phyloP scores from a whole-genome alignment of 2,113 vertebrate genomes.

The Gulo gulo region DNA sequence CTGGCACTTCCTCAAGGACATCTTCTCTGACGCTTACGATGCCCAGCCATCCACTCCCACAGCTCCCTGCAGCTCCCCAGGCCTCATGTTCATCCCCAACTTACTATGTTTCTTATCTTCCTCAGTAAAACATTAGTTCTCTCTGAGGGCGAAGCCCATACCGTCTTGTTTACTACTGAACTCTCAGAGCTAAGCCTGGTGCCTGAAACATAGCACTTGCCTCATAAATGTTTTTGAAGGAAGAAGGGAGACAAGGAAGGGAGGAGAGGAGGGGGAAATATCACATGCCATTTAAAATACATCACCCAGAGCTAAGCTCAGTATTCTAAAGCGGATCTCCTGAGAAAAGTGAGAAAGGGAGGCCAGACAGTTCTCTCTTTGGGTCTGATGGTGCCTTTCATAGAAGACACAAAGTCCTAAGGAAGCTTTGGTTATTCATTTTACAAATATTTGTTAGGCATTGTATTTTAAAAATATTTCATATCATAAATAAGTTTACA shows the following conservation, averaged over 20 bases:
- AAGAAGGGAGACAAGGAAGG: background rate
- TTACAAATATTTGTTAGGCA: background rate
- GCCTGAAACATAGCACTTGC: background rate
- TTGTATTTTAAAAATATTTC: background rate
- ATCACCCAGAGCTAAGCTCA: background rate
- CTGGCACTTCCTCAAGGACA: background rate
- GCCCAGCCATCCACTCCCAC: background rate
- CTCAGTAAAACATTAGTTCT: background rate
- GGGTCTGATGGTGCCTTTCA: background rate
- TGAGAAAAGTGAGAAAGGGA: background rate
- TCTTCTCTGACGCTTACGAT: background rate
- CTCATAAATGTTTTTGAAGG: background rate
- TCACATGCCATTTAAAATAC: background rate
- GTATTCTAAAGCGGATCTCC: background rate
- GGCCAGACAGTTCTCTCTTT: background rate
- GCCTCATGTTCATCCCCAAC: rapidly evolving
- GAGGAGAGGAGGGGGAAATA: background rate
- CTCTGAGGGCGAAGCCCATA: background rate
- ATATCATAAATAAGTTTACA: background rate
- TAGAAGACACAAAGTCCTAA: background rate
- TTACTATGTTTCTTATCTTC: background rate
- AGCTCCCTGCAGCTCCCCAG: too few relatives aligned
- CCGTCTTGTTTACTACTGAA: background rate
- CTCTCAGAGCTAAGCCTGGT: background rate
- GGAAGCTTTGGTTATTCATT: background rate